Conservation (phyloP, 2,797 vertebrate species). For the Morus bassanus region DNA sequence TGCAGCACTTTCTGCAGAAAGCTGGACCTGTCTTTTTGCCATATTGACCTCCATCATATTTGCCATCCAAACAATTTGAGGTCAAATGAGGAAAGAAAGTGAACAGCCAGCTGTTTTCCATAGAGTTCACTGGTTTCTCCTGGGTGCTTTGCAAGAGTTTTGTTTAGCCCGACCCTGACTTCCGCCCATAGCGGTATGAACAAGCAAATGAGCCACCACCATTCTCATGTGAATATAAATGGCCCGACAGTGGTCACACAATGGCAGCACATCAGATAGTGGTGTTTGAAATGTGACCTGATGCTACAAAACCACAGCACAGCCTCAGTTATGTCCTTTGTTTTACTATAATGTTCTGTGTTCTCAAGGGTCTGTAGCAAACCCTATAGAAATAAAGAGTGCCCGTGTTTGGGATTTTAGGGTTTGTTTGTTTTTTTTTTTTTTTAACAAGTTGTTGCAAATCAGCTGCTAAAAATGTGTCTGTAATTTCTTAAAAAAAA, state of each 20-base stretch:
- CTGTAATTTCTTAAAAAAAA: neutral
- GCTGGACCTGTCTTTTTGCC: accelerated
- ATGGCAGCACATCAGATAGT: neutral
- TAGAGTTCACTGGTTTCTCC: neutral
- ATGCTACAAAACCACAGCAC: neutral
- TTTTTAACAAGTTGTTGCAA: neutral
- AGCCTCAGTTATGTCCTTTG: neutral
- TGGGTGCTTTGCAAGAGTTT: neutral
- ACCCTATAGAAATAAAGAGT: neutral
- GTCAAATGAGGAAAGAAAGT: neutral
- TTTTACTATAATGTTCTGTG: neutral
- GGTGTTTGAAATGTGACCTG: neutral
- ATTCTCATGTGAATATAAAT: accelerated
- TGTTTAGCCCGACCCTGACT: neutral
- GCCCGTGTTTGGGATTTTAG: neutral
- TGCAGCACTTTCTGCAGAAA: neutral
- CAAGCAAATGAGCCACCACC: neutral
- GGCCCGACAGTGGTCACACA: neutral
- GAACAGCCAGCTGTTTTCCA: neutral
- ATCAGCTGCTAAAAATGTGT: neutral
- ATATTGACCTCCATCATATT: accelerated
- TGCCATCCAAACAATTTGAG: neutral
- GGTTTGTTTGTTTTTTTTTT: neutral
- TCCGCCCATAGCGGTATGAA: accelerated
- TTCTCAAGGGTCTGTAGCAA: neutral